Evolutionary conservation across 2,797 vertebrate genomes (phyloP).

Genomic region (Galagoides demidoff): DNA sequence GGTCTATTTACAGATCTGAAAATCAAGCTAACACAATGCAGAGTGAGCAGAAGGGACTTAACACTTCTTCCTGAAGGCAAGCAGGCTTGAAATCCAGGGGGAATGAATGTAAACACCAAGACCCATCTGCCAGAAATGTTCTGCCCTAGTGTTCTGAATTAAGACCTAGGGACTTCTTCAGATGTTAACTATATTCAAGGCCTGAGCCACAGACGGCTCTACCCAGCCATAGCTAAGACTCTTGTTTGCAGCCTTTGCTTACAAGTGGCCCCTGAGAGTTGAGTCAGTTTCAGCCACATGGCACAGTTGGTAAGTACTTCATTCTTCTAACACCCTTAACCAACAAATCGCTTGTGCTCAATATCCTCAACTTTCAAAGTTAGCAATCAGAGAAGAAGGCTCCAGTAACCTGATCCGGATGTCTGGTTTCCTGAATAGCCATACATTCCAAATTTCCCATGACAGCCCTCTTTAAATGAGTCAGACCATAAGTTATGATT

Average conservation of each 20-base stretch:
- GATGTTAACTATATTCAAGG: constrained; percentile 65
- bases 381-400: not conserved
- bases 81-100: constrained; percentile 77
- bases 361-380: not conserved
- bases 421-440: not conserved
- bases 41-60: constrained; percentile 67
- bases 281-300: constrained; percentile 4
- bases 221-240: constrained; percentile 68
- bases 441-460: not conserved
- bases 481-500: not conserved
- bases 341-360: not conserved
- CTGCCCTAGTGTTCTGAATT: constrained; percentile 71
- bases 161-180: constrained; percentile 65
- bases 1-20: constrained; percentile 60
- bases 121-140: constrained; percentile 75
- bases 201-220: constrained; percentile 6
- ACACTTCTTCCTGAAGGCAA: constrained; percentile 77
- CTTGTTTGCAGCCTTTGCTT: constrained; percentile 50
- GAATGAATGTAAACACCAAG: constrained; percentile 65
- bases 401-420: not conserved
- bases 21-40: constrained; percentile 37
- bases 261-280: constrained; percentile 31
- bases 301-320: constrained; percentile 55
- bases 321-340: constrained; percentile 47
- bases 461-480: constrained; percentile 10